Conservation (phyloP, 2,797 vertebrate genomes). For the Intellagama lesueurii region DNA sequence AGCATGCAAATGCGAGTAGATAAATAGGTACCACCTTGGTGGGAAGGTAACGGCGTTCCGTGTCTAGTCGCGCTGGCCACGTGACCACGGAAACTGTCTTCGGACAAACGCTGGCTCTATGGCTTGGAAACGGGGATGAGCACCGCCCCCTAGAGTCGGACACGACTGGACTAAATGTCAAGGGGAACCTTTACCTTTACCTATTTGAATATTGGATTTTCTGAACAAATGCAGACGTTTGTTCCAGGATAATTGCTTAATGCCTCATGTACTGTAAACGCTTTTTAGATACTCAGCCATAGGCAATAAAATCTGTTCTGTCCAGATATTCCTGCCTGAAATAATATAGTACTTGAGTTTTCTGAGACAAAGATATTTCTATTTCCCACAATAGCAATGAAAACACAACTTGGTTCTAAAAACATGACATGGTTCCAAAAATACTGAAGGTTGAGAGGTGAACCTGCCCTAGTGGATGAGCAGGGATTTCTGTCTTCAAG, state of each 20-base stretch:
- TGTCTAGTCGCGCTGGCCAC: too few species aligned
- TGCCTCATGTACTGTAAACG: background rate
- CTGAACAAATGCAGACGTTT: background rate
- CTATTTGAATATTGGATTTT: fast-evolving
- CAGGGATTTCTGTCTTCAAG: constrained; percentile 19
- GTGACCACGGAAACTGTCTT: too few species aligned
- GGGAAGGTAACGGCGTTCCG: too few species aligned
- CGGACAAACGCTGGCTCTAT: too few species aligned
- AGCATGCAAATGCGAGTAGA: too few species aligned
- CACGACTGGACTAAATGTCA: too few species aligned
- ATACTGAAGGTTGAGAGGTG: background rate
- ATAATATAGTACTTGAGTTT: background rate
- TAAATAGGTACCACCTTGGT: too few species aligned
- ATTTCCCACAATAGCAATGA: constrained; percentile 1
- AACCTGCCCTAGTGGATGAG: constrained; percentile 9
- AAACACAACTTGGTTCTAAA: background rate
- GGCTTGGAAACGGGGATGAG: too few species aligned
- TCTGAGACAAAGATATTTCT: background rate
- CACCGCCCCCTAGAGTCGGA: too few species aligned
- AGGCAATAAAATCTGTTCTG: background rate
- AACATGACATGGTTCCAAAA: background rate
- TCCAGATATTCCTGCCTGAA: background rate
- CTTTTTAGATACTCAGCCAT: background rate
- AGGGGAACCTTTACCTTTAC: too few species aligned
- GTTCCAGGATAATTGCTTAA: background rate